Percentiles rank a stretch among this genome's conserved stretches.
Conservation (phyloP, 2,113 vertebrate genomes). For the Gallinago undulata region DNA sequence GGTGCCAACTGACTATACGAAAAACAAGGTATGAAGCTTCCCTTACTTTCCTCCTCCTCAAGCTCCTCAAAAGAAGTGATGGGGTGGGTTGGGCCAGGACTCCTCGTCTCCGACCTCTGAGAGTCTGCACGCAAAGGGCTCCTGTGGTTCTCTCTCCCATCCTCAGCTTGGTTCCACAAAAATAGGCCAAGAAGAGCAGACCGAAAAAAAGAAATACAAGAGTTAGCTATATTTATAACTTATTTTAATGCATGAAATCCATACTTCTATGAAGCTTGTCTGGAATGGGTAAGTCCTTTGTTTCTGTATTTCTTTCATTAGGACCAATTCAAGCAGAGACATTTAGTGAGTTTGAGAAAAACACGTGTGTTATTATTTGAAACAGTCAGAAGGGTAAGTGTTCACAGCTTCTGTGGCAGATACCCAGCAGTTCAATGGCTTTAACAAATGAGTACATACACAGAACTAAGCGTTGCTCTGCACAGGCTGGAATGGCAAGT, state of each 20-base stretch:
- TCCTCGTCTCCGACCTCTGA: constrained; percentile 61
- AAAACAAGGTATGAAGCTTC: not conserved
- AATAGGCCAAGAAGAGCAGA: not conserved
- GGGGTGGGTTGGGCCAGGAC: constrained; percentile 9
- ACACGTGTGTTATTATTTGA: accelerated
- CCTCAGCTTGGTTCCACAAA: constrained; percentile 75
- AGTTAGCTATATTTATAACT: not conserved
- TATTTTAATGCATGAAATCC: not conserved
- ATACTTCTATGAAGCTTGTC: not conserved
- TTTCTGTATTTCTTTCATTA: not conserved
- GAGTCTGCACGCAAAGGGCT: constrained; percentile 49
- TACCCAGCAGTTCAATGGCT: not conserved
- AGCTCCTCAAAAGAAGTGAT: constrained; percentile 76
- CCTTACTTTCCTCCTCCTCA: constrained; percentile 91
- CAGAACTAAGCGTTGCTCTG: not conserved
- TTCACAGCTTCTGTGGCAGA: not conserved
- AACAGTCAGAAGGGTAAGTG: accelerated
- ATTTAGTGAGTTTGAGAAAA: not conserved
- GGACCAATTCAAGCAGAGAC: not conserved
- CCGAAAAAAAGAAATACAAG: not conserved
- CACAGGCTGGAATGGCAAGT: not conserved
- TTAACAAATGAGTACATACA: not conserved
- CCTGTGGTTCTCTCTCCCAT: constrained; percentile 66
- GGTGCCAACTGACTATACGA: not conserved
- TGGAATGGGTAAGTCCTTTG: not conserved